Percentiles rank a stretch among this genome's conserved stretches.
These are phyloP conservation scores for Electrophaes corylata DNA, from an alignment of 2,888 invertebrate species.

Conservation along the genomic window DNA sequence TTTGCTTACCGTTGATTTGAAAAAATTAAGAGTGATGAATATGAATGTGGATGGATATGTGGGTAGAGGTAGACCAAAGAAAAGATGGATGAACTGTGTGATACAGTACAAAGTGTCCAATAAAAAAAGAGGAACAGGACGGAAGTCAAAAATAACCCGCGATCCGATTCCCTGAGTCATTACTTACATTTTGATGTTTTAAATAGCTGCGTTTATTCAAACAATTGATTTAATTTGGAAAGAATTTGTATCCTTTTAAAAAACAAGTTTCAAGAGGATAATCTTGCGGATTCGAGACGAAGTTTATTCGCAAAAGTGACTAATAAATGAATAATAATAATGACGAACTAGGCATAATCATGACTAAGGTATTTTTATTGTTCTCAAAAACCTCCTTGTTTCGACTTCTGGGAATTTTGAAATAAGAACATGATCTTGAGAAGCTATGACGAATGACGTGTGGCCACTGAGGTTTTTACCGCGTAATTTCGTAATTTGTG, in stretches of 20 bases:
- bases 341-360: conserved; percentile 52
- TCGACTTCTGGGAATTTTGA: conserved; percentile 26
- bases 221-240: conserved; percentile 47
- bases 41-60: too few relatives aligned
- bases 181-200: conserved; percentile 7
- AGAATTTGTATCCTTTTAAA: too few relatives aligned
- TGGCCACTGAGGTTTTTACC: conserved; percentile 12
- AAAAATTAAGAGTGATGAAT: too few relatives aligned
- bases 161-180: background rate
- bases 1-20: conserved; percentile 58
- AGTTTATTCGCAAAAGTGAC: too few relatives aligned
- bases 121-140: too few relatives aligned
- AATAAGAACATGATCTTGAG: background rate
- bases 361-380: conserved; percentile 49
- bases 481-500: background rate
- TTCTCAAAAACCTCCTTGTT: conserved; percentile 25
- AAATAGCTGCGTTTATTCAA: conserved; percentile 27
- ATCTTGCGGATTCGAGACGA: conserved; percentile 38
- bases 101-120: too few relatives aligned
- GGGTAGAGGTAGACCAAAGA: too few relatives aligned
- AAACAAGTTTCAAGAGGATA: conserved; percentile 49
- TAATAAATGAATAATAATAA: too few relatives aligned
- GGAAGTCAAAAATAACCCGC: background rate
- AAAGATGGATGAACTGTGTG: too few relatives aligned
- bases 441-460: too few relatives aligned